Evolutionary conservation across 2,888 invertebrate genomes (phyloP), one percentile per base, ranked within the genome.

Genomic region (Synergus itoensis): DNA sequence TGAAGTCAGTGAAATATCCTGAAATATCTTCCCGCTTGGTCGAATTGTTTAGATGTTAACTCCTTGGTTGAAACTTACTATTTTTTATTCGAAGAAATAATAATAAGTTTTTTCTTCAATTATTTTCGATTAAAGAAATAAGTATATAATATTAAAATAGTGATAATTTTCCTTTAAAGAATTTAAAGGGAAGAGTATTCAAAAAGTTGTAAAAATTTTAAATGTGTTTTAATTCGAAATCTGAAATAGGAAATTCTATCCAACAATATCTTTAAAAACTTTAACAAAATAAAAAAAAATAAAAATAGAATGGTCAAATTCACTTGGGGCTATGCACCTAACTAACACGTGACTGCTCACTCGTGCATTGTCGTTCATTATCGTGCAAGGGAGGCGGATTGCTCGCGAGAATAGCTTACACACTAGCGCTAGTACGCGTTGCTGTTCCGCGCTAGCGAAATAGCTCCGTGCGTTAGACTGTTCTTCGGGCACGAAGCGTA

Each of bases 361-460:
- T 73, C 82, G 83, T 83, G 82, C 82, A 83, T 81, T 80, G 79
- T 82, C 83, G 83, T 75, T 79, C 76, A 80, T 82, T 83, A 79
- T 81, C 83, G 83, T 82, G 69, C 18, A 82, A 88, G 92, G 92
- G 92, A 91, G 90, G 89, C 90, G 88, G 89, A 86, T 88, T 90
- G 91, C 89, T 91, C 87, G 88, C 85, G 87, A 88, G 91, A 91
- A 91, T 89, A 91, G 90, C 90, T 36, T 87, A 69, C 40, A 82
- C 84, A 82, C 85, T 85, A 85, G 89, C 87, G 88, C 87, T 87
- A 82, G 87, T 90, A 88, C 89, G 89, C 88, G 90, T 88, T 88
- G 89, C 89, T 89, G 90, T 91, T 91, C 91, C 90, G 91, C 91
- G 89, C 88, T 89, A 91, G 89, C 90, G 87, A 91, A 91, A 91